These are phyloP conservation scores for Moxostoma hubbsi DNA, from an alignment of 2,797 vertebrate species.

Conservation along the genomic window DNA sequence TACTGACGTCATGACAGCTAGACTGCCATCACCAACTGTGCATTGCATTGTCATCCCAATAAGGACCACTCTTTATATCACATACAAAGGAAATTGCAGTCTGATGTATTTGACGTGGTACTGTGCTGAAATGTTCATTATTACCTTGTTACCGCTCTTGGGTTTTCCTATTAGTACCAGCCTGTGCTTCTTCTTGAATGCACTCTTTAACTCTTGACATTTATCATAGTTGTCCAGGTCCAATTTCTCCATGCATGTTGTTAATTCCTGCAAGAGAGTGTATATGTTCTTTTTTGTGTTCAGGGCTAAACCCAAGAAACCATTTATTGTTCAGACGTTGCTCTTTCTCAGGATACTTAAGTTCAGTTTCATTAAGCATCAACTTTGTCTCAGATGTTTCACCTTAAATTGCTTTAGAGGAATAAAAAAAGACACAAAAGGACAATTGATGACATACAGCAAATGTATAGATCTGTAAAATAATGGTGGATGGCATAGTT, in stretches of 20 bases:
- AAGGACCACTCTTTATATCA: slow-evolving; percentile 57
- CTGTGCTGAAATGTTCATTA: slow-evolving; percentile 36
- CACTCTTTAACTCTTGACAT: slow-evolving; percentile 88
- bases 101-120: slow-evolving; percentile 26
- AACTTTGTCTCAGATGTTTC: no score
- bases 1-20: slow-evolving; percentile 48
- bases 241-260: slow-evolving; percentile 88
- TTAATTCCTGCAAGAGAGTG: slow-evolving; percentile 80
- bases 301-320: neutral
- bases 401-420: no score
- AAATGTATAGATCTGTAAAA: neutral
- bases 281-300: neutral
- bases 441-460: neutral
- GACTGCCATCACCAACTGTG: slow-evolving; percentile 44
- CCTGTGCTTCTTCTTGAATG: slow-evolving; percentile 89
- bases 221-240: slow-evolving; percentile 92
- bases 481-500: neutral
- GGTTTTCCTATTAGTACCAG: slow-evolving; percentile 84
- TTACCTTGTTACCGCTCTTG: slow-evolving; percentile 89
- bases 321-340: neutral
- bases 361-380: no score
- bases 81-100: slow-evolving; percentile 41
- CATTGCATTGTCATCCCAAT: slow-evolving; percentile 56
- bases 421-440: no score
- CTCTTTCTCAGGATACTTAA: neutral